Base-by-base conservation (phyloP, 2,888 invertebrate species). In the Hedya salicella region DNA sequence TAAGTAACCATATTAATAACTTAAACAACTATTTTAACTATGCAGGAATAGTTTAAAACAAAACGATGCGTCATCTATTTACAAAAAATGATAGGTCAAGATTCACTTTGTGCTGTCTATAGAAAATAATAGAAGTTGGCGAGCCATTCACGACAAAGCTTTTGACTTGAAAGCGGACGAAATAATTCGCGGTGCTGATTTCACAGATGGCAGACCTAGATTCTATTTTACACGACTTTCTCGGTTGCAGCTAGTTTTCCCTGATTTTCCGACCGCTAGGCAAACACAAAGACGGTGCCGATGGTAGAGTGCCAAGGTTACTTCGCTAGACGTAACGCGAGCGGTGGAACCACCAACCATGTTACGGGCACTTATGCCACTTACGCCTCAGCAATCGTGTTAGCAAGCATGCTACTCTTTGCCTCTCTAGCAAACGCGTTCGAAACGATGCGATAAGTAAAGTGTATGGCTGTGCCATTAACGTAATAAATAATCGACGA, bases 251-350 rank as follows among this genome's bases (percentile, higher is more conserved):
- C 25, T 32, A 62, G 62, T 53, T 62, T 39, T 46, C 52, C 32
- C 36, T 44, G 62, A 36, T 53, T 62, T 53, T 30, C 44, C 62
- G 53, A 53, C 21, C 53, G 53, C 53, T 53, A 46, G 36, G 36
- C 62, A 53, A 62, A 46, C 62, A 53, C 53, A 62, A 62, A 46
- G 62, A 53, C 21, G 44, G 53, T n/a, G 40, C 21, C 11, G 53
- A 30, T n/a, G 53, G n/a, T 14, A 13, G 39, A 39, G 36, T 16
- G 53, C 44, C 44, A 21, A 32, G 17, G 44, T 44, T 57, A 32
- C n/a, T 53, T 19, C 36, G 56, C 44, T 32, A 25, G 44, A n/a
- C 42, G 13, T 30, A 56, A 44, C 30, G 56, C 42, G n/a, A 39
- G 39, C 21, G 14, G 16, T 44, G 25, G 11, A 32, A 11, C 52